phyloP scores from a whole-genome alignment of 2,113 vertebrate species.

The Amblyornis subalaris region DNA sequence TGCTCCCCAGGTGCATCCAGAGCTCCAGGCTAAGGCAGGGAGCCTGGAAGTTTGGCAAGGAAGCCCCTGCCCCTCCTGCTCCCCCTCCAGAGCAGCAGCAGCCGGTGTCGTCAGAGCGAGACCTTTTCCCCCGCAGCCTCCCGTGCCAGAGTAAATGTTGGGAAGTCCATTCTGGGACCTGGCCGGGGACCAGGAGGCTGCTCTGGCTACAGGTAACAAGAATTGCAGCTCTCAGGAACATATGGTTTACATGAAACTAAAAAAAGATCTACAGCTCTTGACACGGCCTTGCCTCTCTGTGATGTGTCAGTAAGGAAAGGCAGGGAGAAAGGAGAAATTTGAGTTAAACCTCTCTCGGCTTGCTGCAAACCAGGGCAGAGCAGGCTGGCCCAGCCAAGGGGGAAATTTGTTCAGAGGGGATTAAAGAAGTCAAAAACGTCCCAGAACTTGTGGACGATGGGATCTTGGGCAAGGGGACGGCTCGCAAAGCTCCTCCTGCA shows the following conservation, averaged over 20 bases:
- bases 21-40: background rate
- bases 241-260: slow-evolving; percentile 39
- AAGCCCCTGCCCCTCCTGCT: background rate
- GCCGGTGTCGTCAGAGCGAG: background rate
- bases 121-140: background rate
- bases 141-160: slow-evolving; percentile 46
- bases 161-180: slow-evolving; percentile 36
- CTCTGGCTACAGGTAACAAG: slow-evolving; percentile 54
- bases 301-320: background rate
- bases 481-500: background rate
- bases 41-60: background rate
- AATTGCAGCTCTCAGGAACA: slow-evolving; percentile 11
- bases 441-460: rapidly evolving
- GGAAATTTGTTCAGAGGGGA: background rate
- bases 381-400: background rate
- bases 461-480: rapidly evolving
- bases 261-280: slow-evolving; percentile 28
- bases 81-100: background rate
- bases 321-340: background rate
- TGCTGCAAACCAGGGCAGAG: background rate
- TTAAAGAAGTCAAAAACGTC: background rate
- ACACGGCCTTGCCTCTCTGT: background rate
- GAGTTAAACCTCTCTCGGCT: background rate
- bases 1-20: background rate
- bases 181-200: slow-evolving; percentile 38